Conservation (phyloP, 2,113 vertebrate species). For the Callithrix jacchus region DNA sequence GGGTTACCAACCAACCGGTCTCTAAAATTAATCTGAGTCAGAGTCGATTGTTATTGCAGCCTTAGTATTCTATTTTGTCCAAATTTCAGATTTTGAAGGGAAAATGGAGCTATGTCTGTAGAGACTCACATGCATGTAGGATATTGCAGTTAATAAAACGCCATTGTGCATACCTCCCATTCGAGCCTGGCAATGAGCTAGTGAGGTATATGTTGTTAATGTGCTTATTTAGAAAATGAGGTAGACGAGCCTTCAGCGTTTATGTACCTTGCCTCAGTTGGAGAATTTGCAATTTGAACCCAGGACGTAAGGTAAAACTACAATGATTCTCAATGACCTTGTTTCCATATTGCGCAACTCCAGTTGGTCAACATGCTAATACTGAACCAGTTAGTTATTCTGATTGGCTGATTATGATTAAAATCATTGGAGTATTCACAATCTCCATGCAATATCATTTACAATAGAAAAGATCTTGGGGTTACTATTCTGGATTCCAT, state of each 20-base stretch:
- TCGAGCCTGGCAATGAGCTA: not conserved
- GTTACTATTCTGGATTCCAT: not conserved
- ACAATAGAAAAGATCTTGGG: not conserved
- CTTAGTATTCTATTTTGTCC: not conserved
- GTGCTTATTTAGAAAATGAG: not conserved
- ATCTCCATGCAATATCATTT: not conserved
- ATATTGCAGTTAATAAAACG: not conserved
- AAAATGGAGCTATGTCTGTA: not conserved
- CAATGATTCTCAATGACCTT: not conserved
- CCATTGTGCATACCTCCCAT: not conserved
- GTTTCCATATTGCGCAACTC: no score
- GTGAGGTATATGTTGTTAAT: not conserved
- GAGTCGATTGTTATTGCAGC: not conserved
- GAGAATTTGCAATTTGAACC: not conserved
- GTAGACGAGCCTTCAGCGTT: not conserved
- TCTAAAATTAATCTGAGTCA: slow-evolving; percentile 29
- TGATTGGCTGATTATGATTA: not conserved
- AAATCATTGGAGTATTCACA: not conserved
- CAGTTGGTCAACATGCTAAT: not conserved
- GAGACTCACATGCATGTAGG: not conserved
- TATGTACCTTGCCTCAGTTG: not conserved
- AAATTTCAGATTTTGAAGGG: not conserved
- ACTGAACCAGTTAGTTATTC: not conserved
- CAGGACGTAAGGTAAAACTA: not conserved
- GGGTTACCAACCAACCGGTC: not conserved